These are phyloP conservation scores for Parazoanthus darwini DNA, from an alignment of 92 coral and sea anemone genomes.

Conservation along the genomic window DNA sequence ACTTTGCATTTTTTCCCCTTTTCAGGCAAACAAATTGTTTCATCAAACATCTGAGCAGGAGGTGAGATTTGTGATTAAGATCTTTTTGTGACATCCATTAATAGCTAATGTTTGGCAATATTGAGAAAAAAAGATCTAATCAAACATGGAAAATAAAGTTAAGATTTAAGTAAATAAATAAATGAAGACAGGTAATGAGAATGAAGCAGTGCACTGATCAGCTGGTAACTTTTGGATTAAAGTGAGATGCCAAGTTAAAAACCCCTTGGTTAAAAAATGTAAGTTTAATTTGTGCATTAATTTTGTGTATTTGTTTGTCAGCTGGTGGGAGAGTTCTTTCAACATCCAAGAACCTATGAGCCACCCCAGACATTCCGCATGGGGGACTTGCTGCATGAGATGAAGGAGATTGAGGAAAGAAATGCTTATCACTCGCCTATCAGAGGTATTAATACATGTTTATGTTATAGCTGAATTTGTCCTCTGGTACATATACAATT, in stretches of 20 bases:
- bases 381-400: constrained; percentile 88
- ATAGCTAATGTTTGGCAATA: neutral
- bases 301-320: constrained; percentile 13
- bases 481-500: too few relatives aligned
- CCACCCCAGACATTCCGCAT: constrained; percentile 94
- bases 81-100: neutral
- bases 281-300: too few relatives aligned
- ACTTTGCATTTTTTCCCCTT: neutral
- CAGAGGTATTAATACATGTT: constrained; percentile 52
- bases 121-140: neutral
- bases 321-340: constrained; percentile 85
- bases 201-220: neutral
- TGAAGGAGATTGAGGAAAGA: constrained; percentile 84
- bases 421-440: constrained; percentile 79
- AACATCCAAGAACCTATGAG: constrained; percentile 79
- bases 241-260: too few relatives aligned
- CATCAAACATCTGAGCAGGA: constrained; percentile 81
- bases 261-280: too few relatives aligned
- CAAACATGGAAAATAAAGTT: neutral
- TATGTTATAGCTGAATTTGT: too few relatives aligned
- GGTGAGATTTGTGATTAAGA: constrained; percentile 48
- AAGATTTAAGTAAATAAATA: too few relatives aligned
- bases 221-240: too few relatives aligned
- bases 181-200: too few relatives aligned
- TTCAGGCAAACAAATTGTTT: constrained; percentile 68